These are phyloP conservation scores for Camponotus fellah DNA, from an alignment of 2,888 invertebrate genomes.

Conservation along the genomic window DNA sequence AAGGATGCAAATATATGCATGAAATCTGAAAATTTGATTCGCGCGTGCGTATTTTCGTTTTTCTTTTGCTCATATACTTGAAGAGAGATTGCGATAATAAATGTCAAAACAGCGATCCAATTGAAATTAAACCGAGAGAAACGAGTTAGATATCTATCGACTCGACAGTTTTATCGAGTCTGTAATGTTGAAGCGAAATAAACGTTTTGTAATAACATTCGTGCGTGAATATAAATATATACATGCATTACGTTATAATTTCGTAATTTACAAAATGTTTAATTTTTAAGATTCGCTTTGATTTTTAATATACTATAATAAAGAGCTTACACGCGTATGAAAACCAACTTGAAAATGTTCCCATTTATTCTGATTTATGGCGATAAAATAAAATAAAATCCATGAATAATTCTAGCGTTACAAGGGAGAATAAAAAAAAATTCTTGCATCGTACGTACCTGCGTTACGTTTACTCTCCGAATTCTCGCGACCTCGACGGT, in stretches of 20 bases:
- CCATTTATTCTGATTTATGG: background rate
- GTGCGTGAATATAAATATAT: background rate
- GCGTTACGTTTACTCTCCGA: background rate
- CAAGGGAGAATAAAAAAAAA: no score
- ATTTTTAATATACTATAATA: background rate
- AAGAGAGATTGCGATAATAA: background rate
- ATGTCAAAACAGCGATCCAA: background rate
- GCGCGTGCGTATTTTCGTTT: background rate
- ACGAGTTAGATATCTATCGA: background rate
- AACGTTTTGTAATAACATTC: background rate
- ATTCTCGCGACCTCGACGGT: background rate
- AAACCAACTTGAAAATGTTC: background rate
- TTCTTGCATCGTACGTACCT: slow-evolving; percentile 17
- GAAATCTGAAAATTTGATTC: slow-evolving; percentile 1
- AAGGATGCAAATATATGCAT: background rate
- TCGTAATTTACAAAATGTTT: background rate
- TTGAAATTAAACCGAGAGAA: background rate
- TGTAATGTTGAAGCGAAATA: background rate
- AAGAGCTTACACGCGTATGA: no score
- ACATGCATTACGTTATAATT: background rate
- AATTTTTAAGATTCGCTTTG: background rate
- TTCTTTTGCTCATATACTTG: background rate
- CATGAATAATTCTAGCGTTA: background rate
- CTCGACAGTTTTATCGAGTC: background rate
- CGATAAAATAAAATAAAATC: background rate